Evolutionary conservation across 2,888 invertebrate genomes (phyloP).

Genomic region (Pseudococcus jackbeardsleyi): DNA sequence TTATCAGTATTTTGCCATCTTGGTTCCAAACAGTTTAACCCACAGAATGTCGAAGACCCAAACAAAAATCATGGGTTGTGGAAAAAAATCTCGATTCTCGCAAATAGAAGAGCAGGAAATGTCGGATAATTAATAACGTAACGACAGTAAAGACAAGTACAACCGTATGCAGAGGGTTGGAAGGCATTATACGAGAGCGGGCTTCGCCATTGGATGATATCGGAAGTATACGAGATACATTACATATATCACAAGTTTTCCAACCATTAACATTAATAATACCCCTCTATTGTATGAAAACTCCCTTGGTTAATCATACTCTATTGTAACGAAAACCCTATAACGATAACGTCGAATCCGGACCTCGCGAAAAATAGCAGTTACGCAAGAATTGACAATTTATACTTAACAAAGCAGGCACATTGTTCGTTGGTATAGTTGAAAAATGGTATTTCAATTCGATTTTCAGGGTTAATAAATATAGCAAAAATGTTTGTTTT

Average conservation of each 20-base stretch:
- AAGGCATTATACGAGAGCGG: not conserved
- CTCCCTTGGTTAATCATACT: slow-evolving; percentile 62
- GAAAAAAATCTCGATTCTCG: slow-evolving; percentile 1
- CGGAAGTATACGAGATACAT: slow-evolving; percentile 53
- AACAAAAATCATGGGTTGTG: not conserved
- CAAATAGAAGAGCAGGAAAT: slow-evolving; percentile 44
- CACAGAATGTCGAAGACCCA: not conserved
- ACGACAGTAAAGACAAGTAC: slow-evolving; percentile 45
- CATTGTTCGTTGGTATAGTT: slow-evolving; percentile 21
- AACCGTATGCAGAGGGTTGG: not conserved
- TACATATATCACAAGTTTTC: slow-evolving; percentile 63
- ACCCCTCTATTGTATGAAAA: slow-evolving; percentile 40
- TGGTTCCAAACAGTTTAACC: too few relatives aligned
- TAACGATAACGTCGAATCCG: slow-evolving; percentile 47
- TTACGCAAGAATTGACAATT: slow-evolving; percentile 53
- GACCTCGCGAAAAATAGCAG: slow-evolving; percentile 53
- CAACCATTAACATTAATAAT: slow-evolving; percentile 65
- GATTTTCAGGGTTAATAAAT: slow-evolving; percentile 52
- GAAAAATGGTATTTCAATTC: slow-evolving; percentile 51
- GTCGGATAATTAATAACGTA: slow-evolving; percentile 62
- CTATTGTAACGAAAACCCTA: slow-evolving; percentile 59
- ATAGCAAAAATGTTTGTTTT: slow-evolving; percentile 46
- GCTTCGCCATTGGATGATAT: slow-evolving; percentile 55
- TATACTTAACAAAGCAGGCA: slow-evolving; percentile 33
- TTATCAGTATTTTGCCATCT: too few relatives aligned